Base-by-base conservation (phyloP, 2,888 invertebrate genomes). In the Drosophila niveifrons region DNA sequence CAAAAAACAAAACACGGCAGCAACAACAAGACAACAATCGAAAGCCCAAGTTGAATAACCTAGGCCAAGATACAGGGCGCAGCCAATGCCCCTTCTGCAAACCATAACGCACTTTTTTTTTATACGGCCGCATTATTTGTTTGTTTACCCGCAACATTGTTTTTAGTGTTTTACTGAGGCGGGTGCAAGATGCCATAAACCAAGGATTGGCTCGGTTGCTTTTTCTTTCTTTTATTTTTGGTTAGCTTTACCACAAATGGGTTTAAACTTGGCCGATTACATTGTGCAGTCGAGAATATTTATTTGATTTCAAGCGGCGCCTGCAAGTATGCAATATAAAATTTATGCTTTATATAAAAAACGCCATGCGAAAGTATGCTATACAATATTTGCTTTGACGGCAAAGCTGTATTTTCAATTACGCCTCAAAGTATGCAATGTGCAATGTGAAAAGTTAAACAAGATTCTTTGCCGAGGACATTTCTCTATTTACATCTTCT, bases 1-100 rank as follows among this genome's bases (percentile, higher is more conserved):
- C n/a, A n/a, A n/a, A n/a, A n/a, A n/a, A n/a, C n/a, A n/a, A n/a
- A n/a, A n/a, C n/a, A 44, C 58, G 28, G 61, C 51, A 23, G 23
- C 23, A 23, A 23, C 23, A 23, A 23, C 23, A 23, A 46, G 57
- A 64, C 72, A 48, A 44, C 34, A 62, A 55, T 8, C 46, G 36
- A 31, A 23, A 50, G 56, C 44, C 69, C 55, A 87, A 84, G 89
- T 88, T 75, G 66, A 72, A 74, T 51, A 80, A 74, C 67, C 81
- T 58, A 56, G 46, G 74, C 52, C 51, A 57, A 57, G 48, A 17
- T 53, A 39, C 62, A 58, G 70, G 57, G 51, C 17, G 31, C 13
- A 44, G 50, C 34, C 34, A 13, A 34, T 31, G 2, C 13, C 46
- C 34, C 2, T 8, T 2, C 4, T 3, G 8, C 11, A 8, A 11